Evolutionary conservation across 2,113 vertebrate species (phyloP).

Genomic region (Glaucidium brasilianum): DNA sequence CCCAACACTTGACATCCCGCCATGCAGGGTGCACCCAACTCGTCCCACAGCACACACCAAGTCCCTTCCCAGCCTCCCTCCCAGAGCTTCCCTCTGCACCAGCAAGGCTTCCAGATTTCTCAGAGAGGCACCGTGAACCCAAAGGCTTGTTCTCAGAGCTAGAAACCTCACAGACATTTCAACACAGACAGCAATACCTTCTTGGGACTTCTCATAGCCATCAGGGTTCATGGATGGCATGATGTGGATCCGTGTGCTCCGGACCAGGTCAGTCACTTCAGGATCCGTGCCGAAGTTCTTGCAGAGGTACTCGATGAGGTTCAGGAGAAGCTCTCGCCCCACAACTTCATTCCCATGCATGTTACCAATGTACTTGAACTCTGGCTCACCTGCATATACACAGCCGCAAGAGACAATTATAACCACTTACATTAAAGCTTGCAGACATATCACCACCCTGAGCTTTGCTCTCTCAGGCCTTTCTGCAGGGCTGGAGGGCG

Average conservation of each 20-base stretch:
- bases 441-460: neutral
- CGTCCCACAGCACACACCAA: neutral
- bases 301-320: conserved; percentile 96
- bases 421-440: neutral
- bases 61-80: neutral
- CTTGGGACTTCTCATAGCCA: conserved; percentile 87
- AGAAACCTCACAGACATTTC: neutral
- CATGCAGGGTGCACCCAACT: neutral
- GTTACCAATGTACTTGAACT: conserved; percentile 97
- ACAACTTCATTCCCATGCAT: conserved; percentile 99
- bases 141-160: neutral
- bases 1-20: neutral
- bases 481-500: neutral
- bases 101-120: neutral
- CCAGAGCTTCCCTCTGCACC: neutral
- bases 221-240: conserved; percentile 99
- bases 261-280: conserved; percentile 88
- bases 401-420: neutral
- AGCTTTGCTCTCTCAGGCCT: neutral
- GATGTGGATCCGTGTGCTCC: conserved; percentile 92
- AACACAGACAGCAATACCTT: conserved; percentile 76
- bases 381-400: conserved; percentile 86
- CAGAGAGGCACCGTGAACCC: neutral
- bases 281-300: conserved; percentile 89
- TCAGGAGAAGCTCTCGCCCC: conserved; percentile 90